phyloP scores from a whole-genome alignment of 2,888 invertebrate genomes.

The Congeria kusceri region DNA sequence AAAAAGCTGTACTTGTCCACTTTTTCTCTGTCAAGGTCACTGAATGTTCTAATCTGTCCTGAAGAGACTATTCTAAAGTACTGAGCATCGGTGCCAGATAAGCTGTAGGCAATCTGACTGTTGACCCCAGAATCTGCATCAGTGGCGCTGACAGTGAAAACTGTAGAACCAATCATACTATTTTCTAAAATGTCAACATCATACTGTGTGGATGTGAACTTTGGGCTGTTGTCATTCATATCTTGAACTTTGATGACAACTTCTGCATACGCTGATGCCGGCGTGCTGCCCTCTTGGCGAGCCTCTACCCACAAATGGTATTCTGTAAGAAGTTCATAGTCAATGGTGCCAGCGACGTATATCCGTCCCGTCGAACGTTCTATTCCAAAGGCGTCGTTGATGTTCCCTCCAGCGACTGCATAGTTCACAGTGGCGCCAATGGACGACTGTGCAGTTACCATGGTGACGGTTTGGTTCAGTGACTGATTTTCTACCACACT shows the following conservation, averaged over 20 bases:
- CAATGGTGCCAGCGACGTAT: slow-evolving; percentile 69
- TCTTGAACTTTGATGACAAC: slow-evolving; percentile 95
- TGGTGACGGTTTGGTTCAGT: slow-evolving; percentile 88
- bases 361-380: slow-evolving; percentile 68
- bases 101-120: slow-evolving; percentile 86
- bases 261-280: slow-evolving; percentile 70
- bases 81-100: slow-evolving; percentile 88
- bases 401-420: slow-evolving; percentile 96
- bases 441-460: slow-evolving; percentile 92
- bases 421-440: slow-evolving; percentile 86
- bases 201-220: slow-evolving; percentile 91
- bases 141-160: slow-evolving; percentile 93
- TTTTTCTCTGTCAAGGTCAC: slow-evolving; percentile 93
- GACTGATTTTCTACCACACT: slow-evolving; percentile 86
- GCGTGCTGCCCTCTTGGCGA: slow-evolving; percentile 63
- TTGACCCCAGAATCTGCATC: slow-evolving; percentile 87
- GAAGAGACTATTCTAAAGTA: slow-evolving; percentile 97
- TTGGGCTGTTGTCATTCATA: slow-evolving; percentile 95
- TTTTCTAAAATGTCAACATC: slow-evolving; percentile 93
- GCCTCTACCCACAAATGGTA: slow-evolving; percentile 80
- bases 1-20: slow-evolving; percentile 95
- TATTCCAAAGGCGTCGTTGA: slow-evolving; percentile 88
- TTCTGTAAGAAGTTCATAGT: slow-evolving; percentile 75
- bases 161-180: slow-evolving; percentile 50
- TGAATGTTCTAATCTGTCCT: slow-evolving; percentile 93